Percentiles rank a stretch among this genome's conserved stretches.
Evolutionary conservation across 2,113 vertebrate species (phyloP).

Genomic region (Rhizomys pruinosus): DNA sequence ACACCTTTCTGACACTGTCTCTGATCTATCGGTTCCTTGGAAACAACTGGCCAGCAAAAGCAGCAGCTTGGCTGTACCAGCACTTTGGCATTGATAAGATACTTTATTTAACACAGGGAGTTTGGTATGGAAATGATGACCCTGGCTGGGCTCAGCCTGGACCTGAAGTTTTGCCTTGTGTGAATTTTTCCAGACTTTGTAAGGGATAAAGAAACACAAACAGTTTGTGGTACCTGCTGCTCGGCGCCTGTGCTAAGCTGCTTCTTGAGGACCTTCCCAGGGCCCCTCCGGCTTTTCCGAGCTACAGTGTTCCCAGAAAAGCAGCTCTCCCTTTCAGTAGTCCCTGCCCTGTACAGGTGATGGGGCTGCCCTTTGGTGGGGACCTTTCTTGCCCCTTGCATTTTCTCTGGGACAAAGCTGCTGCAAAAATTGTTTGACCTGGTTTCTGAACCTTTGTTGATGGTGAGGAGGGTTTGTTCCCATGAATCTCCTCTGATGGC

Average conservation of each 20-base stretch:
- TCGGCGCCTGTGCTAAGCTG: fast-evolving
- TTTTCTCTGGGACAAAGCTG: background rate
- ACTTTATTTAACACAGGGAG: background rate
- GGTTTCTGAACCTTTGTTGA: background rate
- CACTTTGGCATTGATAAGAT: background rate
- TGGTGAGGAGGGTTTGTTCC: background rate
- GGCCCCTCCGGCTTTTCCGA: background rate
- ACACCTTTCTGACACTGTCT: background rate
- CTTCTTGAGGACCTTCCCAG: background rate
- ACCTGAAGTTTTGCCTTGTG: background rate
- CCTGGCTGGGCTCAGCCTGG: background rate
- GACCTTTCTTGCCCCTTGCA: background rate
- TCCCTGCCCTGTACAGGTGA: background rate
- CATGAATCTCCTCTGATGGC: background rate
- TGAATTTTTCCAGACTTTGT: background rate
- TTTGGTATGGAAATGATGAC: background rate
- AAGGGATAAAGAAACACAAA: background rate
- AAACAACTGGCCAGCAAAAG: background rate
- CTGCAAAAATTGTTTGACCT: background rate
- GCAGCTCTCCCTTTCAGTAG: background rate
- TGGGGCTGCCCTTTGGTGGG: background rate
- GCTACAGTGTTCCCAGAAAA: background rate
- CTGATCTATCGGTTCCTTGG: background rate
- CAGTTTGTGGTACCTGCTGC: background rate
- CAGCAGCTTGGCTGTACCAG: background rate